Evolutionary conservation across 2,113 vertebrate genomes (phyloP).

Genomic region (Calonectris borealis): DNA sequence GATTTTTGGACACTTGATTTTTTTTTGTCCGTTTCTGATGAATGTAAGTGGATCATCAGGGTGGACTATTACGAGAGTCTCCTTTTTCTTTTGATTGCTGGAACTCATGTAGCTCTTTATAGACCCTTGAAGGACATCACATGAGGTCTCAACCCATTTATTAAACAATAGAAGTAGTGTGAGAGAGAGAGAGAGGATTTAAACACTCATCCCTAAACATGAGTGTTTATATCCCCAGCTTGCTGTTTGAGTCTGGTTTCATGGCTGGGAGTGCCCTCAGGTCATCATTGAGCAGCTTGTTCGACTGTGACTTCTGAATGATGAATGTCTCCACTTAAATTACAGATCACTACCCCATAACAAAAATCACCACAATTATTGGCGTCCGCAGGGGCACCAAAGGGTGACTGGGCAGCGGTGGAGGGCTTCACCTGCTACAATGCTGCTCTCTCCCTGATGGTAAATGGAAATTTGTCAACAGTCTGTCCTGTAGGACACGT

Average conservation of each 20-base stretch:
- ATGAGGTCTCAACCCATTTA: not conserved
- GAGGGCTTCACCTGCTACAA: slow-evolving; percentile 9
- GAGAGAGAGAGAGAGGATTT: not conserved
- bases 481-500: not conserved
- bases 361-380: slow-evolving; percentile 6
- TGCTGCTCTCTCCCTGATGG: not conserved
- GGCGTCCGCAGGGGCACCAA: not conserved
- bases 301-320: slow-evolving; percentile 33
- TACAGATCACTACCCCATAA: slow-evolving; percentile 28
- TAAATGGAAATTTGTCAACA: not conserved
- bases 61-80: not conserved
- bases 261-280: slow-evolving; percentile 36
- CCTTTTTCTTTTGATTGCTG: not conserved
- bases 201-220: slow-evolving; percentile 27
- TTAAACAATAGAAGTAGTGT: not conserved
- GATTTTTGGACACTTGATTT: not conserved
- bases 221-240: not conserved
- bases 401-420: not conserved
- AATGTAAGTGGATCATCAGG: not conserved
- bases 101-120: not conserved
- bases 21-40: not conserved
- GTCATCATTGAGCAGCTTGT: slow-evolving; percentile 31
- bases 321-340: slow-evolving; percentile 54
- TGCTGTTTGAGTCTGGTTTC: slow-evolving; percentile 14
- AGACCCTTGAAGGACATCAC: not conserved